Conservation (phyloP, 2,797 vertebrate genomes). For the Semotilus atromaculatus region DNA sequence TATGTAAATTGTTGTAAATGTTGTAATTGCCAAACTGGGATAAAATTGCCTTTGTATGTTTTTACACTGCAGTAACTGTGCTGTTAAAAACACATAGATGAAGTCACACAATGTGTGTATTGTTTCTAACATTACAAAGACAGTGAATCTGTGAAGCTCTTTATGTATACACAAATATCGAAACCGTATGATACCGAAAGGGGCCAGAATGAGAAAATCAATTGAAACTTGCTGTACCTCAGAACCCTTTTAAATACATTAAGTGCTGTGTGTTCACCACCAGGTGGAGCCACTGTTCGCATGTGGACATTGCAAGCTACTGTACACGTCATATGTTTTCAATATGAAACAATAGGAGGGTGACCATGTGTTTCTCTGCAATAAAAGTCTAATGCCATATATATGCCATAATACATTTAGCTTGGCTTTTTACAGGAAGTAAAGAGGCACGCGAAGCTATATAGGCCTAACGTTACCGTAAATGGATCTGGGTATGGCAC, state of each 20-base stretch:
- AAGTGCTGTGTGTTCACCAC: constrained; percentile 30
- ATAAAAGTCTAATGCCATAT: constrained; percentile 23
- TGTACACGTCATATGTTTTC: constrained; percentile 10
- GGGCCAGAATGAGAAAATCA: neutral
- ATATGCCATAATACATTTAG: constrained; percentile 17
- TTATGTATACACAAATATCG: neutral
- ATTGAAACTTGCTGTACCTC: constrained; percentile 33
- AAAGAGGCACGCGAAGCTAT: neutral
- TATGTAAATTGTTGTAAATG: constrained; percentile 44
- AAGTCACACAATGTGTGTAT: constrained; percentile 45
- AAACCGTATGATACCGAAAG: neutral
- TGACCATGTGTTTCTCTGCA: constrained; percentile 41
- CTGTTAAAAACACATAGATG: constrained; percentile 41
- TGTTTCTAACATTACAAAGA: constrained; percentile 23
- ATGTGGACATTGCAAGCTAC: neutral
- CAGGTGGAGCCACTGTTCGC: constrained; percentile 47
- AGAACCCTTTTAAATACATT: constrained; percentile 8
- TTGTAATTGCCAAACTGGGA: constrained; percentile 50
- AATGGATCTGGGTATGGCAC: neutral
- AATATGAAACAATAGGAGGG: constrained; percentile 29
- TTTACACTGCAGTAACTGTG: constrained; percentile 44
- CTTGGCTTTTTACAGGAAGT: neutral
- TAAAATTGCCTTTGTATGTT: constrained; percentile 41
- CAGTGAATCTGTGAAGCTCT: constrained; percentile 11
- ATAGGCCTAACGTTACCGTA: no score